These are phyloP conservation scores for Saguinus oedipus DNA, from an alignment of 2,797 vertebrate species.

Conservation along the genomic window DNA sequence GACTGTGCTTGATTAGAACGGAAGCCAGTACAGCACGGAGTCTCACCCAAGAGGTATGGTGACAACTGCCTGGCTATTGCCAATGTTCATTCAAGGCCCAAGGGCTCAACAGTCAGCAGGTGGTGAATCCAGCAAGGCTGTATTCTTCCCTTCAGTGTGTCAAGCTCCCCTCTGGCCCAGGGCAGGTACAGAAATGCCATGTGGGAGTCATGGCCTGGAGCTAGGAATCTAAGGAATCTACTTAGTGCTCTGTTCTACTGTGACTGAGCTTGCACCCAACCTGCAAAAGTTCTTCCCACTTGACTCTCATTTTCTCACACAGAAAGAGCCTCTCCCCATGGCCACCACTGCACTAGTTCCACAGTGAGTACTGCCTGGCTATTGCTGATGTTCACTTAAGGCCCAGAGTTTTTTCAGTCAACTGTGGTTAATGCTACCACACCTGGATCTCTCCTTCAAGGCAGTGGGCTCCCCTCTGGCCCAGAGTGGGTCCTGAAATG, in stretches of 20 bases:
- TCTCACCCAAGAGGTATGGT: neutral
- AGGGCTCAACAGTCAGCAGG: neutral
- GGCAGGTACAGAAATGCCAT: neutral
- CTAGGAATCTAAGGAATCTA: neutral
- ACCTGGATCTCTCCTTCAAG: neutral
- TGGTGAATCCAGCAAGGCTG: neutral
- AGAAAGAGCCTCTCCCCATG: neutral
- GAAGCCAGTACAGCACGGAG: neutral
- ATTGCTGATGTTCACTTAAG: neutral
- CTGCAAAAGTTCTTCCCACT: neutral
- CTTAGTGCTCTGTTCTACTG: neutral
- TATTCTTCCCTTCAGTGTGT: neutral
- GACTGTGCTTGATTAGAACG: neutral
- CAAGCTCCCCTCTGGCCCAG: neutral
- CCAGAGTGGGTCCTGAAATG: too few species aligned
- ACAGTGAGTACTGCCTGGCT: neutral
- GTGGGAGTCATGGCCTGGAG: neutral
- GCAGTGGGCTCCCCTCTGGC: too few species aligned
- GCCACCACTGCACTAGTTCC: neutral
- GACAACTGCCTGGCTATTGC: neutral
- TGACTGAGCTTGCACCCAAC: neutral
- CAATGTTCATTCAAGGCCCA: neutral
- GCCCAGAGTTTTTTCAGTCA: neutral
- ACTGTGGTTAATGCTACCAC: neutral
- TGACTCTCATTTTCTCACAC: neutral